These are phyloP conservation scores for Dendrolimus houi DNA, from an alignment of 2,888 invertebrate genomes.

Conservation along the genomic window DNA sequence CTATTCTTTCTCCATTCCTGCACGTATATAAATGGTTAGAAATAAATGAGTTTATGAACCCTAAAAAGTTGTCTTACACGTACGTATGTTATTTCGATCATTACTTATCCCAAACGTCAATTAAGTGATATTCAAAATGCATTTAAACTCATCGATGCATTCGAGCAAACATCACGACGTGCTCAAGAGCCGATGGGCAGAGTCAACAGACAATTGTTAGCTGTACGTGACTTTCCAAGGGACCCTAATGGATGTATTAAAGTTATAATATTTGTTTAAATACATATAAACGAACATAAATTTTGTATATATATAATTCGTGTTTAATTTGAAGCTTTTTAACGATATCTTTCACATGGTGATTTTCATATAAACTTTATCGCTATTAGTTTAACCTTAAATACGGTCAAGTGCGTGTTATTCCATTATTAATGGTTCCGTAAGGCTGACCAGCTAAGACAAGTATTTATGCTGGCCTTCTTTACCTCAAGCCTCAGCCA, in stretches of 20 bases:
- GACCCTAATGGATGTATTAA: background rate
- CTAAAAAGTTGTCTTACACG: too few species aligned
- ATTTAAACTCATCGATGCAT: background rate
- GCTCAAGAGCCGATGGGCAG: conserved; percentile 42
- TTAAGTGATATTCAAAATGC: background rate
- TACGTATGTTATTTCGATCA: too few species aligned
- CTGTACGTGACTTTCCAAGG: conserved; percentile 36
- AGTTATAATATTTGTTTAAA: background rate
- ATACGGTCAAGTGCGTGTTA: too few species aligned
- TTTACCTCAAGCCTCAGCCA: too few species aligned
- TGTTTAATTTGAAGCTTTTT: background rate
- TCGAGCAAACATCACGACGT: conserved; percentile 22
- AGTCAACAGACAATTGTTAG: conserved; percentile 42
- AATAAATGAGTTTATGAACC: too few species aligned
- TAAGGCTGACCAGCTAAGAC: too few species aligned
- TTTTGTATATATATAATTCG: background rate
- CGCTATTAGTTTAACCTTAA: too few species aligned
- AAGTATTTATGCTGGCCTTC: too few species aligned
- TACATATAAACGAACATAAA: background rate
- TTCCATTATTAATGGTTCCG: too few species aligned
- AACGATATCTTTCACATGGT: background rate
- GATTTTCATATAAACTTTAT: too few species aligned
- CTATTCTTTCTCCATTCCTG: too few species aligned
- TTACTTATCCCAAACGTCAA: background rate
- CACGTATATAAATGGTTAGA: too few species aligned